Conservation (phyloP, 2,113 vertebrate species). For the Colistium nudipinnis region DNA sequence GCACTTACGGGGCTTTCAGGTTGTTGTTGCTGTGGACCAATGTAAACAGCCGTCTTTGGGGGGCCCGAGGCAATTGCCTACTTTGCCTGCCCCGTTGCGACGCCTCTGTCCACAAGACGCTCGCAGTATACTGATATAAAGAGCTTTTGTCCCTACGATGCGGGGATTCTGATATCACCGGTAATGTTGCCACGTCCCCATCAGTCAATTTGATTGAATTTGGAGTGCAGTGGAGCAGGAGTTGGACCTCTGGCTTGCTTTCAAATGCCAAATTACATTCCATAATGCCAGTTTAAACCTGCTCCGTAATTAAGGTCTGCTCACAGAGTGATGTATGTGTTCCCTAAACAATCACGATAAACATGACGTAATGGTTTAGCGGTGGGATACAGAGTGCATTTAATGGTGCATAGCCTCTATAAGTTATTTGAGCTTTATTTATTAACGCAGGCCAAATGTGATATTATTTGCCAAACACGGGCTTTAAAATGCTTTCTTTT, state of each 20-base stretch:
- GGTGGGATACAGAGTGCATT: background rate
- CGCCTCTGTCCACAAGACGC: background rate
- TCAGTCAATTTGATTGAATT: background rate
- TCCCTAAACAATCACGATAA: background rate
- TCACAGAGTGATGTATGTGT: background rate
- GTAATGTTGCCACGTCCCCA: background rate
- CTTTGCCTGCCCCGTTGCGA: no score
- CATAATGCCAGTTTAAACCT: slow-evolving; percentile 35
- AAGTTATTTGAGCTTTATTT: background rate
- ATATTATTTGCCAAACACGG: background rate
- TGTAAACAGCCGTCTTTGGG: no score
- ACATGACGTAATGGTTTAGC: background rate
- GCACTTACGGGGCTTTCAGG: no score
- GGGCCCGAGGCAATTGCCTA: no score
- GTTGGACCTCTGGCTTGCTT: background rate
- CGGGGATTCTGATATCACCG: background rate
- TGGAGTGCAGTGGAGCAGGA: slow-evolving; percentile 18
- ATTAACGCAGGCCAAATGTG: background rate
- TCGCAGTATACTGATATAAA: background rate
- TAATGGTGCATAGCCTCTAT: background rate
- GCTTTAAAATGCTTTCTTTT: background rate
- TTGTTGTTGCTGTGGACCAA: no score
- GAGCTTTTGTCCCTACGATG: background rate
- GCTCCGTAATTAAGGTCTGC: slow-evolving; percentile 21
- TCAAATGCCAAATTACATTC: slow-evolving; percentile 34